phyloP scores from a whole-genome alignment of 2,113 vertebrate species.

The Panthera uncia region DNA sequence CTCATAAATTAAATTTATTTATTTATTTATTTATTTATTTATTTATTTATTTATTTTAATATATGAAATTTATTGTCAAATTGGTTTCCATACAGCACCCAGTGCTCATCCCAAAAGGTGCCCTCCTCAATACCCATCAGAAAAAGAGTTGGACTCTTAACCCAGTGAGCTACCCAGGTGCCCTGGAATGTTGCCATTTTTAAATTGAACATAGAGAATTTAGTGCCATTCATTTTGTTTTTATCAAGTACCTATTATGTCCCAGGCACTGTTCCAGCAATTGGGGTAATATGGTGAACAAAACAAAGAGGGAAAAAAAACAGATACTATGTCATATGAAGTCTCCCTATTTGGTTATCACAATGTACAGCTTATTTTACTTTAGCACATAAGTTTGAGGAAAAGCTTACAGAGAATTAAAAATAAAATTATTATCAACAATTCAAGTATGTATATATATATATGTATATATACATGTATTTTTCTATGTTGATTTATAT shows the following conservation, averaged over 20 bases:
- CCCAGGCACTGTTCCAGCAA: not conserved
- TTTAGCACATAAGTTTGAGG: not conserved
- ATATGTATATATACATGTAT: not conserved
- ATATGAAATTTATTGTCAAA: no score
- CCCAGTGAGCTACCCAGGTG: no score
- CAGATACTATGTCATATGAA: not conserved
- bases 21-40: no score
- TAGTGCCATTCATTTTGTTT: not conserved
- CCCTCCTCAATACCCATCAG: no score
- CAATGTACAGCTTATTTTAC: not conserved
- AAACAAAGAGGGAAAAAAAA: not conserved
- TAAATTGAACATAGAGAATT: not conserved
- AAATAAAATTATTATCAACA: not conserved
- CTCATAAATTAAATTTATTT: no score
- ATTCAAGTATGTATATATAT: not conserved
- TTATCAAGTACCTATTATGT: not conserved
- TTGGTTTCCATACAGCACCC: no score
- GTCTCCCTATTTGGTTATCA: not conserved
- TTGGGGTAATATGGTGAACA: not conserved
- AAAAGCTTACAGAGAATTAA: not conserved
- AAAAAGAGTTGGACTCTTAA: no score
- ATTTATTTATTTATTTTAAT: no score
- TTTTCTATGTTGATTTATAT: not conserved
- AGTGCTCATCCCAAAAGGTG: no score
- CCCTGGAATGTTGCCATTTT: not conserved